phyloP scores from a whole-genome alignment of 1,140 invertebrate genomes.

The Lasaia peninsularis region DNA sequence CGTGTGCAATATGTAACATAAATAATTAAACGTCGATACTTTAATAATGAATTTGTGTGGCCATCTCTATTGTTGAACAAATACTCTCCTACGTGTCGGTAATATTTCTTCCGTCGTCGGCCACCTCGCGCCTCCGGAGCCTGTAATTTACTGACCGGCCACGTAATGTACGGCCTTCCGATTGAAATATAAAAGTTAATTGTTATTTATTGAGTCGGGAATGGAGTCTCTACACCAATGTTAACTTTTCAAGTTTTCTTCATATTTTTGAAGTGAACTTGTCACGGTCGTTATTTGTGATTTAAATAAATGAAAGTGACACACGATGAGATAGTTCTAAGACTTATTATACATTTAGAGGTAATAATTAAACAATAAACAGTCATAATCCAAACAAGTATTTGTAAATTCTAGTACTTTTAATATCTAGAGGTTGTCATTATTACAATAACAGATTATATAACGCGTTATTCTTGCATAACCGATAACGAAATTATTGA shows the following conservation, averaged over 20 bases:
- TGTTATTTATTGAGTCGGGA: constrained; percentile 45
- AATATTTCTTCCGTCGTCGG: constrained; percentile 57
- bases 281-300: neutral
- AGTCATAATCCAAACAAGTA: no score
- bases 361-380: no score
- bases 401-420: no score
- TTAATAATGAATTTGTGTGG: neutral
- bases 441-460: no score
- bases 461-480: no score
- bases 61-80: constrained; percentile 34
- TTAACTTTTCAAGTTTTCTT: no score
- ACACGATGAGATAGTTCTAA: no score
- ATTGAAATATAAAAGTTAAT: constrained; percentile 58
- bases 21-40: constrained; percentile 7
- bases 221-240: neutral
- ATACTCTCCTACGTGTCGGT: constrained; percentile 32
- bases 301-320: constrained; percentile 8
- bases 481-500: no score
- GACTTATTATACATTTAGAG: no score
- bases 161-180: constrained; percentile 36
- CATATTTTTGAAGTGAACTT: no score
- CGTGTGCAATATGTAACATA: neutral
- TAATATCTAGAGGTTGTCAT: no score
- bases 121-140: constrained; percentile 37
- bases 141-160: constrained; percentile 46